Base-by-base conservation (phyloP, 2,888 invertebrate genomes). In the Julus scanicus region DNA sequence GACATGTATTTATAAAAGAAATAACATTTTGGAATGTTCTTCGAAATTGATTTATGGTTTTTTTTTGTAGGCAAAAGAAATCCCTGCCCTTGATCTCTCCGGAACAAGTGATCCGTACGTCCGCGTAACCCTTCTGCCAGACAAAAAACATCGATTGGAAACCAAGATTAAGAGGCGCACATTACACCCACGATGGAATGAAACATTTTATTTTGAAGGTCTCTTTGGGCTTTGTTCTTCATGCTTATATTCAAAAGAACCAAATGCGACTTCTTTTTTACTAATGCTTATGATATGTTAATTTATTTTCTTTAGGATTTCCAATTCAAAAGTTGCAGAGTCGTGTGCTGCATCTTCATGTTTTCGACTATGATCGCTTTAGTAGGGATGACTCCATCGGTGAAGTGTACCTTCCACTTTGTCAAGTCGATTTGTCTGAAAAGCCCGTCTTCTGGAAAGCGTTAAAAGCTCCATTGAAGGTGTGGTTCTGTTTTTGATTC, bases 401-500 rank as follows among this genome's bases (percentile, higher is more conserved):
- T 4, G 97, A 98, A 93, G 96, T 97, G 90, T 97, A 97, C 93
- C 93, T 97, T 91, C 97, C 97, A 8, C 93, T 98, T 9, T 97
- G 97, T 92, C 97, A 97, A 95, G 97, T 97, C 91, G 97, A 97
- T 91, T 94, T 97, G 90, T 97, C 97, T 91, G 96, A 97, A 93
- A 97, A 97, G 92, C 97, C 97, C 9, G 95, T 96, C n/a, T 97
- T 97, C 93, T 97, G 97, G 97, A 97, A 97, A 92, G 96, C 97
- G 0, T 93, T 97, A 89, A 97, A 97, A 92, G 97, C 97, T 0
- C 97, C 97, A 89, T 96, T 97, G 20, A 97, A 97, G 89, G 90
- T 90, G 37, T 2, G 29, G 17, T 53, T 53, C 29, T 29, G 17
- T 1, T 86, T 48, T 49, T 29, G 20, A 44, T 49, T 48, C 20